Evolutionary conservation across 2,888 invertebrate genomes (phyloP).

Genomic region (Lasioglossum vierecki): DNA sequence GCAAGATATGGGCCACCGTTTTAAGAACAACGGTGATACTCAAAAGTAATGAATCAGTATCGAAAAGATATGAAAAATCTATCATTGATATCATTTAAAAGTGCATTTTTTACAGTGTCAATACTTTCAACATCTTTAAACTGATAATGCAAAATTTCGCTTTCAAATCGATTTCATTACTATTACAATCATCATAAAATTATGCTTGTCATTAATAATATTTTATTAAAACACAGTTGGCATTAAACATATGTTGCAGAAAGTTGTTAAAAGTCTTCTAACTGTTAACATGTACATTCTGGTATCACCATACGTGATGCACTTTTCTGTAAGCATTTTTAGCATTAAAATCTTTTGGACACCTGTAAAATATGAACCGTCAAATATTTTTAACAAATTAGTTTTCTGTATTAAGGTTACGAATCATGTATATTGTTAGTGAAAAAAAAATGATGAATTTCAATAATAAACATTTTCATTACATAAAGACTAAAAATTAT

Average conservation of each 20-base stretch:
- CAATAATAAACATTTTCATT: conserved; percentile 17
- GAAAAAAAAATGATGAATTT: conserved; percentile 12
- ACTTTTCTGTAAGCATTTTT: conserved; percentile 23
- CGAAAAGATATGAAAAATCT: conserved; percentile 25
- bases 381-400: conserved; percentile 30
- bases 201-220: conserved; percentile 51
- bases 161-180: conserved; percentile 53
- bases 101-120: conserved; percentile 67
- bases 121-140: conserved; percentile 70
- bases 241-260: conserved; percentile 41
- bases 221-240: conserved; percentile 39
- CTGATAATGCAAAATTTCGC: conserved; percentile 50
- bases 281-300: conserved; percentile 57
- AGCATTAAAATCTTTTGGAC: conserved; percentile 34
- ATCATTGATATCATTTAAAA: conserved; percentile 50
- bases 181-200: conserved; percentile 43
- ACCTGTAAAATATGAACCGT: conserved; percentile 14
- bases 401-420: conserved; percentile 38
- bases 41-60: conserved; percentile 26
- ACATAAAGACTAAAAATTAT: conserved; percentile 18
- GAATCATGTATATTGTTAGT: conserved; percentile 30
- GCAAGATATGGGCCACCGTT: conserved; percentile 19
- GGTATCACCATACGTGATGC: conserved; percentile 1
- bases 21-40: conserved; percentile 27
- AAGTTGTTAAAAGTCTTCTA: conserved; percentile 37